A percentile compares a stretch with the other conserved stretches of the same genome.
Conservation (phyloP, 2,888 invertebrate species). For the Pseudeuparius sepicola region DNA sequence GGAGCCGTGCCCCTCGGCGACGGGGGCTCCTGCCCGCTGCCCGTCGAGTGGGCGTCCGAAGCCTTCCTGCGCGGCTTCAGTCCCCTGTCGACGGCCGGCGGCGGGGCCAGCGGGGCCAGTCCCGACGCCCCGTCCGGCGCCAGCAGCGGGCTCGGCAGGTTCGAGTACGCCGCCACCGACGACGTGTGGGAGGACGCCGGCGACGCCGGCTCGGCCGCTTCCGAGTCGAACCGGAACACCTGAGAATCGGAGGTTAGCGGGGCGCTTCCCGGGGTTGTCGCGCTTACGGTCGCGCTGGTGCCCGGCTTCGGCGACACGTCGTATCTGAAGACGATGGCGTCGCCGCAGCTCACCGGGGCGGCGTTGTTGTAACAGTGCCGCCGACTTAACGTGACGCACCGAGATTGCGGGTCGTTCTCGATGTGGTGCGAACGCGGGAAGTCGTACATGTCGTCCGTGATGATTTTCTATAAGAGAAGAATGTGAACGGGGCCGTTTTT, state of each 20-base stretch:
- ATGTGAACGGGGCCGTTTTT: too few species aligned
- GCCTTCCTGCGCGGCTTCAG: slow-evolving; percentile 61
- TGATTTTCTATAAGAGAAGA: slow-evolving; percentile 2
- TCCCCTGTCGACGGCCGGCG: slow-evolving; percentile 68
- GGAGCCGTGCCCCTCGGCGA: slow-evolving; percentile 41
- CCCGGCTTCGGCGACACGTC: slow-evolving; percentile 41
- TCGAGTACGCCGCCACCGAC: slow-evolving; percentile 46
- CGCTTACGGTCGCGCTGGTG: slow-evolving; percentile 31
- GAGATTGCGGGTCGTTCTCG: slow-evolving; percentile 29
- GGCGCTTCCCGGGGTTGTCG: too few species aligned
- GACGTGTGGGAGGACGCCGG: slow-evolving; percentile 43
- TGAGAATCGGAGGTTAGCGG: too few species aligned
- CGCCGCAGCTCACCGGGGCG: slow-evolving; percentile 42
- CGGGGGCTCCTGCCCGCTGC: slow-evolving; percentile 36
- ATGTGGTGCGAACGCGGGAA: slow-evolving; percentile 58
- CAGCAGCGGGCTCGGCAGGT: slow-evolving; percentile 46
- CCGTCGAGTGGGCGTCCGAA: slow-evolving; percentile 39
- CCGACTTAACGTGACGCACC: slow-evolving; percentile 28
- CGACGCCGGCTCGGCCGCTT: slow-evolving; percentile 40
- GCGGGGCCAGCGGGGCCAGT: slow-evolving; percentile 28
- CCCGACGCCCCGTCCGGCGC: slow-evolving; percentile 12
- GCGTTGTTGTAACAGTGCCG: slow-evolving; percentile 54
- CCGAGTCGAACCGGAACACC: slow-evolving; percentile 35
- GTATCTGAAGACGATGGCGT: slow-evolving; percentile 48
- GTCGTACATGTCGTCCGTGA: slow-evolving; percentile 55